phyloP scores from a whole-genome alignment of 2,888 invertebrate genomes.

The Agonum fuliginosum region DNA sequence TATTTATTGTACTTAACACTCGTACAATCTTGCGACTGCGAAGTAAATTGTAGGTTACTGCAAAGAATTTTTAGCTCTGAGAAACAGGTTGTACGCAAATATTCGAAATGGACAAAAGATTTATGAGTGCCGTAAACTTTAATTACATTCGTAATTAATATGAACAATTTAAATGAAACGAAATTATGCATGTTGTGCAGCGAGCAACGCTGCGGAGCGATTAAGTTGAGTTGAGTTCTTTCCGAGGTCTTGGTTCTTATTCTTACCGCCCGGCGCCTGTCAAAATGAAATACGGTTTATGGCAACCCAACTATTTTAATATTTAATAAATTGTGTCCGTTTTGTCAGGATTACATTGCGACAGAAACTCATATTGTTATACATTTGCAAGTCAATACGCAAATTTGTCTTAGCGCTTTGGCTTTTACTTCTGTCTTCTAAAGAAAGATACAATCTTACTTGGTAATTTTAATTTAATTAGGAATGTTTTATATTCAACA shows the following conservation, averaged over 20 bases:
- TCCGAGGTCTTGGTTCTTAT: constrained; percentile 21
- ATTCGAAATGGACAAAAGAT: constrained; percentile 48
- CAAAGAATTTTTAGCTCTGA: constrained; percentile 10
- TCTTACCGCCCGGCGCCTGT: constrained; percentile 40
- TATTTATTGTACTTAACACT: too few relatives aligned
- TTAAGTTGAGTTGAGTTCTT: too few relatives aligned
- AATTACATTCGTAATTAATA: constrained; percentile 52
- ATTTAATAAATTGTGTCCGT: constrained; percentile 46
- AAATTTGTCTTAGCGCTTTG: too few relatives aligned
- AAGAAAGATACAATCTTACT: too few relatives aligned
- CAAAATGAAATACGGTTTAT: constrained; percentile 37
- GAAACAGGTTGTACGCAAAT: constrained; percentile 45
- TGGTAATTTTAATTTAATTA: too few relatives aligned
- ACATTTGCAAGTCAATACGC: constrained; percentile 21
- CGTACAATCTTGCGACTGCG: too few relatives aligned
- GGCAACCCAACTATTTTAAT: constrained; percentile 34
- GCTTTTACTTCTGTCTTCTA: too few relatives aligned
- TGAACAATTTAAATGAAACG: constrained; percentile 53
- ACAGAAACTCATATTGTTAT: not conserved
- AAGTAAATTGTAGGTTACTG: constrained; percentile 15
- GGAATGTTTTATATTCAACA: too few relatives aligned
- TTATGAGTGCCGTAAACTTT: constrained; percentile 42
- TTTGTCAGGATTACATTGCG: constrained; percentile 36
- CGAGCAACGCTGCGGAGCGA: too few relatives aligned
- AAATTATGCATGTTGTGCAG: constrained; percentile 28